Percentiles rank a stretch among this genome's conserved stretches.
Evolutionary conservation across 2,113 vertebrate genomes (phyloP).

Genomic region (Bombycilla garrulus): DNA sequence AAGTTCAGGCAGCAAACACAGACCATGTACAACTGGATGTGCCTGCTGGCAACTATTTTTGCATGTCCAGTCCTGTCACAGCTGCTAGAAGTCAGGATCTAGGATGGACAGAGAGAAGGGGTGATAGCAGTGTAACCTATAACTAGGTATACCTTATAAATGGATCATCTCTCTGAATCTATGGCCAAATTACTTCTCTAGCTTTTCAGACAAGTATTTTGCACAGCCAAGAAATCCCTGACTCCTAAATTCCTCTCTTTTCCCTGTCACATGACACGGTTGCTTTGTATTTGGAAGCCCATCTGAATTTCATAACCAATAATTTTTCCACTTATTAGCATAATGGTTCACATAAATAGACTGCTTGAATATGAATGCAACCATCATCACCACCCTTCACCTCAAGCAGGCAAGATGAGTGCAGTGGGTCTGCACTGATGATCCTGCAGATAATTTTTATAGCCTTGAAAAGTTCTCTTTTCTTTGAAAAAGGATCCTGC

Average conservation of each 20-base stretch:
- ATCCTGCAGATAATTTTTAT: background rate
- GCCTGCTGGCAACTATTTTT: background rate
- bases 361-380: background rate
- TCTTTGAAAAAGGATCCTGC: background rate
- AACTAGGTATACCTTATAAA: background rate
- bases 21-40: background rate
- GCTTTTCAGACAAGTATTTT: background rate
- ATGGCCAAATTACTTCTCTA: background rate
- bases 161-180: background rate
- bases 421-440: background rate
- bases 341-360: background rate
- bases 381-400: background rate
- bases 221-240: background rate
- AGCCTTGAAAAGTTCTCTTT: background rate
- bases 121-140: background rate
- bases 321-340: background rate
- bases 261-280: background rate
- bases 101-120: background rate
- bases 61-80: background rate
- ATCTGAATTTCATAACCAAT: slow-evolving; percentile 1
- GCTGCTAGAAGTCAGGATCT: background rate
- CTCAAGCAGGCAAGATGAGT: background rate
- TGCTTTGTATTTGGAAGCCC: background rate
- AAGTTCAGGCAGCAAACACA: background rate
- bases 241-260: background rate